These are phyloP conservation scores for Glossophaga mutica DNA, from an alignment of 2,797 vertebrate species.

Conservation along the genomic window DNA sequence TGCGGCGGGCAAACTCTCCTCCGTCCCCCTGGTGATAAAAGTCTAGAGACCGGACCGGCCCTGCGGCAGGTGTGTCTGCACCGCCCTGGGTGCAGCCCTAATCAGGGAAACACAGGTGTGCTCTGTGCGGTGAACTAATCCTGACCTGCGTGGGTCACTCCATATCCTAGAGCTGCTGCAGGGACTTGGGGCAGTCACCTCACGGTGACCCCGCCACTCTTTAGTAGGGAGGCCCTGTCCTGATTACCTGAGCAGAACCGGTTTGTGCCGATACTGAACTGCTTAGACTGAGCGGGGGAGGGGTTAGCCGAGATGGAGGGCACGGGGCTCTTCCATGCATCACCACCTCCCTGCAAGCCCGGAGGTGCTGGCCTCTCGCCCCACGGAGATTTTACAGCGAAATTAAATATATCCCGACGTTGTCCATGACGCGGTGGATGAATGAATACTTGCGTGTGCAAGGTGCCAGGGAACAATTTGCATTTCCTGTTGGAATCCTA, in stretches of 20 bases:
- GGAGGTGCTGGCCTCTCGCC: background rate
- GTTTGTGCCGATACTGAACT: background rate
- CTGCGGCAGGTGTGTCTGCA: background rate
- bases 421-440: accelerated
- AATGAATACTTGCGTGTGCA: background rate
- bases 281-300: background rate
- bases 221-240: background rate
- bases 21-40: background rate
- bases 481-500: background rate
- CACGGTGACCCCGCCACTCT: background rate
- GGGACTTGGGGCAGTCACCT: background rate
- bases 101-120: background rate
- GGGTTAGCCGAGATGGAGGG: background rate
- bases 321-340: background rate
- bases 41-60: background rate
- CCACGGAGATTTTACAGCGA: background rate
- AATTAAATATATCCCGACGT: accelerated
- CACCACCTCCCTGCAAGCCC: background rate
- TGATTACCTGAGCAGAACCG: background rate
- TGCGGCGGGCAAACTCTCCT: background rate
- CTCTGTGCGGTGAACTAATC: background rate
- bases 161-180: background rate
- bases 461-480: background rate
- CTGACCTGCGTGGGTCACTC: background rate
- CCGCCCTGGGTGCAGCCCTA: background rate